Conservation (phyloP, 2,888 invertebrate genomes). For the Temnothorax unifasciatus region DNA sequence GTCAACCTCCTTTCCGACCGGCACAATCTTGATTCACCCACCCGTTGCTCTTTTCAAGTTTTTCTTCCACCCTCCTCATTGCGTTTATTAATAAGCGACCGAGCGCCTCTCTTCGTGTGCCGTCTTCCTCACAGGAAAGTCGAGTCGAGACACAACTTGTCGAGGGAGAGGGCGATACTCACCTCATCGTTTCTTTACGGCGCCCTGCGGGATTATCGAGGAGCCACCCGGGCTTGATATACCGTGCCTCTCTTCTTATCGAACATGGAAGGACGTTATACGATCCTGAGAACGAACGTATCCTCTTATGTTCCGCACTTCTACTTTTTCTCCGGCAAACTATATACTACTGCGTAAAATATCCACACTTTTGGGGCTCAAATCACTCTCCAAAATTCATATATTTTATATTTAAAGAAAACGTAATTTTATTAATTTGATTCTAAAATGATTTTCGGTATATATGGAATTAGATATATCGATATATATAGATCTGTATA, state of each 20-base stretch:
- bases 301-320: constrained; percentile 27
- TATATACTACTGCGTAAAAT: neutral
- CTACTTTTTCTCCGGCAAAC: constrained; percentile 5
- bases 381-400: neutral
- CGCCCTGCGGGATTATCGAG: constrained; percentile 61
- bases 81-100: constrained; percentile 74
- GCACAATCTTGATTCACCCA: constrained; percentile 58
- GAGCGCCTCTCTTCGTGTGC: constrained; percentile 50
- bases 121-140: constrained; percentile 13
- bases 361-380: neutral
- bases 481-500: neutral
- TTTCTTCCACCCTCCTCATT: constrained; percentile 42
- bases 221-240: constrained; percentile 43
- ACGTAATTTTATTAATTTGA: neutral
- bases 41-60: constrained; percentile 13
- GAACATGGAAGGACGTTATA: constrained; percentile 31
- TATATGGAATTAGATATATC: neutral
- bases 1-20: constrained; percentile 65
- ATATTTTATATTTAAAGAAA: neutral
- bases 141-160: constrained; percentile 31
- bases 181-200: constrained; percentile 56
- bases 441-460: neutral
- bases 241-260: constrained; percentile 35
- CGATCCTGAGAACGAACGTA: constrained; percentile 32
- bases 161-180: constrained; percentile 35